phyloP scores from a whole-genome alignment of 2,888 invertebrate genomes.

The Neria commutata region DNA sequence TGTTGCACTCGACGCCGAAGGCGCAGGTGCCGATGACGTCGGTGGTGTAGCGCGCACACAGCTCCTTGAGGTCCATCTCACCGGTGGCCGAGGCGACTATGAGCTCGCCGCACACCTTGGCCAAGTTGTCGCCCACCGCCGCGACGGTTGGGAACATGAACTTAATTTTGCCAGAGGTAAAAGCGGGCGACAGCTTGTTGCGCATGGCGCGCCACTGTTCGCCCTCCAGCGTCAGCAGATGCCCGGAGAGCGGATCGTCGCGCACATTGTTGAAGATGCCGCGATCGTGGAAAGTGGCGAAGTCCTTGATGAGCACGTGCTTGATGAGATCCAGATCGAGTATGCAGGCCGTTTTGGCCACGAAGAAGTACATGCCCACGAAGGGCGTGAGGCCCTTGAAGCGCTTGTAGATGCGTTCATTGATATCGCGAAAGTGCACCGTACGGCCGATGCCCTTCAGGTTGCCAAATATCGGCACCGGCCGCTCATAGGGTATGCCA shows the following conservation, averaged over 20 bases:
- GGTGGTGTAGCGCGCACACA: conserved; percentile 62
- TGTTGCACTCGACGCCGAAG: conserved; percentile 63
- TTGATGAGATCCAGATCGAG: conserved; percentile 53
- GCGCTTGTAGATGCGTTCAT: conserved; percentile 37
- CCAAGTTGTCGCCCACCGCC: conserved; percentile 28
- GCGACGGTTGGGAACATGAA: conserved; percentile 60
- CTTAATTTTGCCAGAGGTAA: conserved; percentile 64
- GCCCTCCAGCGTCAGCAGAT: conserved; percentile 56
- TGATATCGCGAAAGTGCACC: conserved; percentile 42
- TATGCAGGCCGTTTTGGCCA: conserved; percentile 38
- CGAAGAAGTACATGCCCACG: conserved; percentile 44
- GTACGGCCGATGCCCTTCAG: conserved; percentile 38
- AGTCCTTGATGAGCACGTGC: conserved; percentile 55
- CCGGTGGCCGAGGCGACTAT: neutral
- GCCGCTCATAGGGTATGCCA: conserved; percentile 39
- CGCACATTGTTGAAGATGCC: conserved; percentile 48
- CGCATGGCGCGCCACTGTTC: conserved; percentile 63
- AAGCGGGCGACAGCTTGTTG: conserved; percentile 62
- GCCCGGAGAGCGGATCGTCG: conserved; percentile 53
- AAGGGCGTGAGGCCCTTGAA: conserved; percentile 37
- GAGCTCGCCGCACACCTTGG: conserved; percentile 6
- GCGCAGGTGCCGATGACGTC: conserved; percentile 64
- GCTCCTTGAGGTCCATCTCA: conserved; percentile 44
- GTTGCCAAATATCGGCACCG: conserved; percentile 38
- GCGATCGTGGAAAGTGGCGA: conserved; percentile 55